A percentile compares a stretch with the other conserved stretches of the same genome.
These are phyloP conservation scores for Hypotaenidia philippensis DNA, from an alignment of 2,797 vertebrate genomes.

Conservation along the genomic window DNA sequence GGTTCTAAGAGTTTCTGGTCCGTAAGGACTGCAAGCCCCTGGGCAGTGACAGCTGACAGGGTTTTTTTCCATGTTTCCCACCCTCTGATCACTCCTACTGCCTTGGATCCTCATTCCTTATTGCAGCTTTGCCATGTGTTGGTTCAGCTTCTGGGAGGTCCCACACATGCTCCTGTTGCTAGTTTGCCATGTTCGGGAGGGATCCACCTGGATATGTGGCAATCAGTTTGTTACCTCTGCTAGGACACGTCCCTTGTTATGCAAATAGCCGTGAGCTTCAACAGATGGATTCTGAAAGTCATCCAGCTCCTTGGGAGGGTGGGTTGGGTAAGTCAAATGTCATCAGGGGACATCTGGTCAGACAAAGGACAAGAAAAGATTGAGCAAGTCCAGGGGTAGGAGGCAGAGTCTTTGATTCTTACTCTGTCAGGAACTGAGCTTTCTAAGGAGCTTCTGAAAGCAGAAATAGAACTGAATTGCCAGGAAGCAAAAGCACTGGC, in stretches of 20 bases:
- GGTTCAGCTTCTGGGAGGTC: background rate
- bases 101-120: background rate
- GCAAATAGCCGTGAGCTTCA: background rate
- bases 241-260: background rate
- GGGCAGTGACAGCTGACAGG: background rate
- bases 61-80: background rate
- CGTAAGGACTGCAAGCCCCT: background rate
- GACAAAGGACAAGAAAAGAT: background rate
- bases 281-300: background rate
- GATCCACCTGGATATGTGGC: background rate
- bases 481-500: fast-evolving
- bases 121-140: background rate
- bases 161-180: background rate
- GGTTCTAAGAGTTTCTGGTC: background rate
- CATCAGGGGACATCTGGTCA: background rate
- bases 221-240: background rate
- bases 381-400: background rate
- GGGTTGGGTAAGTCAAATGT: background rate
- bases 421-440: background rate
- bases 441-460: background rate
- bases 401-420: background rate
- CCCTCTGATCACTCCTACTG: background rate
- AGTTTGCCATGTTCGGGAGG: background rate
- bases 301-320: background rate
- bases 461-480: background rate